Base-by-base conservation (phyloP, 2,888 invertebrate genomes). In the Thereva nobilitata region DNA sequence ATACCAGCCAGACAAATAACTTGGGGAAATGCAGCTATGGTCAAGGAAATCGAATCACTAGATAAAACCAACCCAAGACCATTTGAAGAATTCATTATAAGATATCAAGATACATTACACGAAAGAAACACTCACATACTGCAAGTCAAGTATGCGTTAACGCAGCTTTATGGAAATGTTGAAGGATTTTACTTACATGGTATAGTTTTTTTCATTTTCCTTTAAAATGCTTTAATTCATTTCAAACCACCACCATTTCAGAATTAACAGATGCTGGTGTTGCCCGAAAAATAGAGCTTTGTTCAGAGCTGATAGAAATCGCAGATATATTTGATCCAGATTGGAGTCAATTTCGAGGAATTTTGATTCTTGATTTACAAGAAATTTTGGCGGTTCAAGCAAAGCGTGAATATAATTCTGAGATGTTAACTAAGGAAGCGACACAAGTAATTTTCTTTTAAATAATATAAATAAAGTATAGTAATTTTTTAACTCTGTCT, bases 291-390 rank as follows among this genome's bases (percentile, higher is more conserved):
- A 81, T 87, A 38, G 83, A 86, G 38, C 80, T 90, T 0, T 90
- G 89, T 69, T 82, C 86, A 55, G 89, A 90, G 69, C 79, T 91
- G 4, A 73, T 90, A n/a, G 84, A 86, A 53, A 73, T 89, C 47
- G 85, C 88, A 8, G 85, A 87, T 55, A 78, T 84, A 23, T 75
- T 91, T 56, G 88, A 88, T 67, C 88, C 89, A 2, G 90, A 89
- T 3, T 84, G 82, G 79, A 84, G 87, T 2, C 82, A 84, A 70
- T 86, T 89, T 72, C 81, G 89, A 6, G 89, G 88, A 0, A 84
- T 84, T 4, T 76, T 90, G 10, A 78, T 90, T 0, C 79, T 88
- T 44, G 89, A 89, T 69, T 78, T 89, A 10, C 88, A 89, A 75
- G 85, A 86, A 49, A 84, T 86, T 0, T 80, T 87, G 78, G 84